Conservation (phyloP, 2,888 invertebrate genomes). For the Vanessa cardui region DNA sequence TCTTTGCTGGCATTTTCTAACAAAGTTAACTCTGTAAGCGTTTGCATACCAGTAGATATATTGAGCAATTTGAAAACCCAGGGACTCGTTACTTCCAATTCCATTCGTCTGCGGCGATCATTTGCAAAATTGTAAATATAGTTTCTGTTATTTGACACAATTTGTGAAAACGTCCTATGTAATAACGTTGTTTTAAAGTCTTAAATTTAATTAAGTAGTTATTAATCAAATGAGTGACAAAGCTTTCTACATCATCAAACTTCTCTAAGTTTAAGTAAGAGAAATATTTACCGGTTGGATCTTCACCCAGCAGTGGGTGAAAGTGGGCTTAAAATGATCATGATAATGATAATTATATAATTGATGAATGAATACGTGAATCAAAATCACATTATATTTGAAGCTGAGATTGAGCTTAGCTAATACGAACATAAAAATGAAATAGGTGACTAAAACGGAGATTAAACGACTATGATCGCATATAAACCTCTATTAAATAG, state of each 20-base stretch:
- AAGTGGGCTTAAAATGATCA: background rate
- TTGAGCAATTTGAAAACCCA: background rate
- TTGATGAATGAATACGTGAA: background rate
- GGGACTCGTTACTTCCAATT: constrained; percentile 14
- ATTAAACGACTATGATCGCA: background rate
- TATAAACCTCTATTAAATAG: background rate
- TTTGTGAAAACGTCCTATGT: too few species aligned
- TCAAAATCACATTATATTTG: background rate
- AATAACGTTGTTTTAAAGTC: too few species aligned
- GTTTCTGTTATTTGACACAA: too few species aligned
- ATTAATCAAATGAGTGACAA: too few species aligned
- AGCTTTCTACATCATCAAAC: too few species aligned
- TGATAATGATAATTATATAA: background rate
- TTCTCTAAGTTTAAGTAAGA: too few species aligned
- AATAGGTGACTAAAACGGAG: background rate
- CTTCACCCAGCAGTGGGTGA: too few species aligned
- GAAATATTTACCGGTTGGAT: too few species aligned
- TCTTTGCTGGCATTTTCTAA: background rate
- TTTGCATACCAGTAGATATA: background rate
- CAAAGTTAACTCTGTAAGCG: constrained; percentile 1
- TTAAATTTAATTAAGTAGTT: too few species aligned
- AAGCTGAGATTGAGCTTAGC: background rate
- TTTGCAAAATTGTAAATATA: constrained; percentile 16
- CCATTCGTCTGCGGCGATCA: background rate
- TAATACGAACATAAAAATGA: background rate